Base-by-base conservation (phyloP, 35 echinoderm and acorn worm species). In the Heliocidaris tuberculata region DNA sequence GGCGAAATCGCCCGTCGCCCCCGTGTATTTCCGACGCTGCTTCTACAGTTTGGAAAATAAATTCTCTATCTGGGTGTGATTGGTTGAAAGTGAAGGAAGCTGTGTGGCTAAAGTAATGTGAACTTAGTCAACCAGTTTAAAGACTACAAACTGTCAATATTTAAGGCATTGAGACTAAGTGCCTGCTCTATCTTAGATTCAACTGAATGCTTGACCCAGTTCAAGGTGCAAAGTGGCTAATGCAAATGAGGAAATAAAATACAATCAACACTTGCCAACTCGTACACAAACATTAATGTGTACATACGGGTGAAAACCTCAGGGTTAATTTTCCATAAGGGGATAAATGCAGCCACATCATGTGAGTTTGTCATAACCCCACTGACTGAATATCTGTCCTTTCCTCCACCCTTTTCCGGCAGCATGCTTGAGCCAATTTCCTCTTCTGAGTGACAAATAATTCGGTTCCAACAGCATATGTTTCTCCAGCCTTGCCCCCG, bases 361-460 rank as follows among this genome's bases (percentile, higher is more conserved):
- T 48, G 87, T 48, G 24, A 48, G 47, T 89, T 89, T 89, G 87
- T 89, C 87, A 89, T 89, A 89, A 89, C 87, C 87, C 87, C 15
- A 35, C 87, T 89, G 87, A 89, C 31, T 89, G 87, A 89, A 89
- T 47, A 32, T 89, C 87, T 89, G 87, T 89, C 87, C 87, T 48
- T 48, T 48, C 47, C 47, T 89, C 87, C 87, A 32, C 47, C 87
- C 87, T 89, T 89, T 89, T 89, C 87, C 87, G 12, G 87, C 47
- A 47, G 31, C 31, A 48, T 48, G 87, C 87, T 89, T 32, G 31
- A 32, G 47, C 31, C 47, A 89, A 89, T 89, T 89, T 89, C 87
- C 87, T 89, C 87, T 32, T 31, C 11, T 32, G 87, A 89, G 47
- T 89, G 87, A 89, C 87, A 48, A 89, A 89, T 89, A 48, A 48